Evolutionary conservation across 2,797 vertebrate genomes (phyloP).

Genomic region (Esox masquinongy): DNA sequence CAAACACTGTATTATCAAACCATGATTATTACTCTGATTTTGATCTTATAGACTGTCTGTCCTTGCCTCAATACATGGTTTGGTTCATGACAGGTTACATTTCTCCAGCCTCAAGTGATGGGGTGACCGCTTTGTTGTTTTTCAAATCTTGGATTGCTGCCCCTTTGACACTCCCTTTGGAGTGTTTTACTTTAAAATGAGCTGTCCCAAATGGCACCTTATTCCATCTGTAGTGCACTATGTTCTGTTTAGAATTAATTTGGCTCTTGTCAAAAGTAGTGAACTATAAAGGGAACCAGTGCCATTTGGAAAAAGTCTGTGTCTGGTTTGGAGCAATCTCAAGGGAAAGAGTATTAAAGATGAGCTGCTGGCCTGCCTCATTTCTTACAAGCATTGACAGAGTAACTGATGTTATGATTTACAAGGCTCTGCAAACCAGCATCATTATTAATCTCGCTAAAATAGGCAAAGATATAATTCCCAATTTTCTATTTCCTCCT

Average conservation of each 20-base stretch:
- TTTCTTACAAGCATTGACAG: conserved; percentile 41
- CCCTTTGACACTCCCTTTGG: not conserved
- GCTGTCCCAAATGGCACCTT: not conserved
- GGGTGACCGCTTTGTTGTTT: not conserved
- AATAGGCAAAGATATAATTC: not conserved
- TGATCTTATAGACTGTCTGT: not conserved
- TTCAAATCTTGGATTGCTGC: not conserved
- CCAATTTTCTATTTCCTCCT: not conserved
- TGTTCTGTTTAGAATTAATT: not conserved
- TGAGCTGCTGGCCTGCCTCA: conserved; percentile 51
- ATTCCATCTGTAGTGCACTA: not conserved
- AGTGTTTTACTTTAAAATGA: not conserved
- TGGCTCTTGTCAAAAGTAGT: not conserved
- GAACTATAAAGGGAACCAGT: not conserved
- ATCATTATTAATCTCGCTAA: conserved; percentile 63
- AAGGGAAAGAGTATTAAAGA: conserved; percentile 37
- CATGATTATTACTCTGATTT: not conserved
- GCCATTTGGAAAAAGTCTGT: not conserved
- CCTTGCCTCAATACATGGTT: not conserved
- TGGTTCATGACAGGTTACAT: not conserved
- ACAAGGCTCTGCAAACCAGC: conserved; percentile 61
- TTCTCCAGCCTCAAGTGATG: not conserved
- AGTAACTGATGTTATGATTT: conserved; percentile 65
- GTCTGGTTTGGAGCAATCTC: conserved; percentile 18
- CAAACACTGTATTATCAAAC: not conserved